Evolutionary conservation across 2,113 vertebrate species (phyloP).

Genomic region (Halcyon malimbica): DNA sequence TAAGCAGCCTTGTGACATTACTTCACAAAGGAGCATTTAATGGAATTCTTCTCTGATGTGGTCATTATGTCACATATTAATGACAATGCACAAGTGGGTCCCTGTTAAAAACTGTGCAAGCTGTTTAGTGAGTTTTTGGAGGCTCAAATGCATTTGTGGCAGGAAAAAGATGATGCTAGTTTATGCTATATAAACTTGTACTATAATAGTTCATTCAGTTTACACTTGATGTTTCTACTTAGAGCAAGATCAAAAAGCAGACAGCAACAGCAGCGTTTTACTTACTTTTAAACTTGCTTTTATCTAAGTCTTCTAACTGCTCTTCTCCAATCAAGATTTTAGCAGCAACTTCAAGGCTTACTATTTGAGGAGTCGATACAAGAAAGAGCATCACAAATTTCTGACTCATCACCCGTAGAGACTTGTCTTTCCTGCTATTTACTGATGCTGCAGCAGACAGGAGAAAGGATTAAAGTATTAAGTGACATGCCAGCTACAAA

Average conservation of each 20-base stretch:
- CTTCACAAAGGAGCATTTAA: not conserved
- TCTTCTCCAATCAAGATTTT: slow-evolving; percentile 96
- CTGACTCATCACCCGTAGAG: slow-evolving; percentile 96
- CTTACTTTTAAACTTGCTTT: slow-evolving; percentile 99
- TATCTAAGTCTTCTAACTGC: slow-evolving; percentile 88
- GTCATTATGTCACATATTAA: not conserved
- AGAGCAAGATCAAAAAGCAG: not conserved
- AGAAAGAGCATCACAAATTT: slow-evolving; percentile 99
- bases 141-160: not conserved
- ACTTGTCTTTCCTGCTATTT: slow-evolving; percentile 96
- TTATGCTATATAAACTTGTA: not conserved
- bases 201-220: not conserved
- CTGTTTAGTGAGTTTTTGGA: not conserved
- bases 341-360: slow-evolving; percentile 93
- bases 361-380: slow-evolving; percentile 88
- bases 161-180: not conserved
- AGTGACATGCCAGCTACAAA: slow-evolving; percentile 30
- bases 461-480: slow-evolving; percentile 45
- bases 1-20: not conserved
- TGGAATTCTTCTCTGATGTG: not conserved
- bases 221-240: not conserved
- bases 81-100: not conserved
- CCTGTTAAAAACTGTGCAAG: not conserved
- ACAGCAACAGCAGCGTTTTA: not conserved
- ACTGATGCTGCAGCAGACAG: slow-evolving; percentile 81